These are phyloP conservation scores for Poecilia wingei DNA, from an alignment of 2,797 vertebrate genomes.

Conservation along the genomic window DNA sequence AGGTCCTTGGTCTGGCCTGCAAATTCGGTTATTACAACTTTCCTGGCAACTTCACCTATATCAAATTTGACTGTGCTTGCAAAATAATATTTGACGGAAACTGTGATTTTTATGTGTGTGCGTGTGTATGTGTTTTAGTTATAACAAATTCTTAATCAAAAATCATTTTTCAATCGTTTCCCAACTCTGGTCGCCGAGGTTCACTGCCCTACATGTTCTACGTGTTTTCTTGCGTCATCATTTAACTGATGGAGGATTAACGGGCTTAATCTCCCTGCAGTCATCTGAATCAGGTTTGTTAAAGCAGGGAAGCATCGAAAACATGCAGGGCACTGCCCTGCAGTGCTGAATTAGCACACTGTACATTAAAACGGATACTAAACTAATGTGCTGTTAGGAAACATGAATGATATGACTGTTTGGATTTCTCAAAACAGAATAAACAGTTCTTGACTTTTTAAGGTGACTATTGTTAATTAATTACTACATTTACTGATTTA, in stretches of 20 bases:
- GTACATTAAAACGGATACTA: not conserved
- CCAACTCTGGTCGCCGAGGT: not conserved
- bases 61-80: not conserved
- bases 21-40: not conserved
- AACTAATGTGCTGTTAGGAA: not conserved
- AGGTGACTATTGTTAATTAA: not conserved
- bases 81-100: not conserved
- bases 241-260: not conserved
- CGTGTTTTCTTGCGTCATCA: not conserved
- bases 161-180: not conserved
- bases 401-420: not conserved
- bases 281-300: not conserved
- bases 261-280: not conserved
- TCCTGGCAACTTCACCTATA: not conserved
- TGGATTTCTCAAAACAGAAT: not conserved
- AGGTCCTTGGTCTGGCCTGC: not conserved
- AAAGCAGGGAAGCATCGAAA: not conserved
- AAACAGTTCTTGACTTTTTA: not conserved
- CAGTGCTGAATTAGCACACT: not conserved
- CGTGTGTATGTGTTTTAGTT: too few species aligned
- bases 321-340: not conserved
- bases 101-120: not conserved
- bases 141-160: not conserved
- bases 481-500: not conserved
- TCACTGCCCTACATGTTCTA: not conserved